phyloP scores from a whole-genome alignment of 2,888 invertebrate genomes.

The Microctonus brassicae region DNA sequence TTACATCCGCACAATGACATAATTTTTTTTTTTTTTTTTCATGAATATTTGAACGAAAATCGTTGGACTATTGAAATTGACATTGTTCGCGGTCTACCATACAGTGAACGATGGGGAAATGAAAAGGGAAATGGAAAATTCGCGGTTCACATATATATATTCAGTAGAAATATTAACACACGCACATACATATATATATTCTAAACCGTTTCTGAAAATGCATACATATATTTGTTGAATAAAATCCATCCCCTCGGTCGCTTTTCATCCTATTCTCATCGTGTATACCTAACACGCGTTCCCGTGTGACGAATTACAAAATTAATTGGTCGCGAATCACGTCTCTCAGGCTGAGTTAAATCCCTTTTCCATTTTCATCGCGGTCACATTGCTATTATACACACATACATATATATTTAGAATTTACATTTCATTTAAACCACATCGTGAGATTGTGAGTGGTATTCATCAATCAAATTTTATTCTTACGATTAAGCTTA shows the following conservation, averaged over 20 bases:
- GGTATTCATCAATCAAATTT: conserved; percentile 31
- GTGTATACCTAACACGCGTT: background rate
- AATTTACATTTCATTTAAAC: background rate
- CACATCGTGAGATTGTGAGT: background rate
- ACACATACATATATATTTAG: background rate
- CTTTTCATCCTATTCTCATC: background rate
- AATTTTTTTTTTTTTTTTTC: background rate
- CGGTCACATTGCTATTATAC: conserved; percentile 29
- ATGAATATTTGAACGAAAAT: conserved; percentile 27
- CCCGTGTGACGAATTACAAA: conserved; percentile 59
- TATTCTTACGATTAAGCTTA: background rate
- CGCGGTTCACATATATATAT: conserved; percentile 31
- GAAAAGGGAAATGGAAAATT: conserved; percentile 40
- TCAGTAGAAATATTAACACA: conserved; percentile 9
- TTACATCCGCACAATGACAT: background rate
- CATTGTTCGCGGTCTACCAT: conserved; percentile 32
- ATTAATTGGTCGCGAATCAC: conserved; percentile 60
- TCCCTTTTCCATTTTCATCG: conserved; percentile 61
- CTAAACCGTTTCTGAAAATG: conserved; percentile 23
- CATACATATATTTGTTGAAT: conserved; percentile 14
- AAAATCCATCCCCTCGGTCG: conserved; percentile 1
- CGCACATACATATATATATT: background rate
- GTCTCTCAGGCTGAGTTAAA: conserved; percentile 44
- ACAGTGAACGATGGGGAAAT: conserved; percentile 36
- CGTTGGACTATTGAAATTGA: conserved; percentile 32